Conservation (phyloP, 2,888 invertebrate genomes). For the Chrysolina oricalcia region DNA sequence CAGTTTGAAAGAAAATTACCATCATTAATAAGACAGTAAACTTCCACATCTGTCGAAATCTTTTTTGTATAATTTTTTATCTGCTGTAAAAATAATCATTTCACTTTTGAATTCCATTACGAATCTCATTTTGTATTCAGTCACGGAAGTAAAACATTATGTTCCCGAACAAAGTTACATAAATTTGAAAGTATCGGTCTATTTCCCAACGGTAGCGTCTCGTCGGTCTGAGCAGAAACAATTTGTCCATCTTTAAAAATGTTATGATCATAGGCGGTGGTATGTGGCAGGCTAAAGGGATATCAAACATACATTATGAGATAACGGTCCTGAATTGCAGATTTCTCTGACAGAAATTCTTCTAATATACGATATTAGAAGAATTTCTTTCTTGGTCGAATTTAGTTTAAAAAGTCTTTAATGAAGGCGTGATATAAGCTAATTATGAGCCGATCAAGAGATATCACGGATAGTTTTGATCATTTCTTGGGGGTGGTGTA, state of each 20-base stretch:
- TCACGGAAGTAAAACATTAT: conserved; percentile 17
- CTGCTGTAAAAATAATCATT: conserved; percentile 2
- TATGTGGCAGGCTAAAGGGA: too few species aligned
- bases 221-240: neutral
- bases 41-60: neutral
- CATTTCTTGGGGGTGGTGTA: too few species aligned
- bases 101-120: conserved; percentile 15
- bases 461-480: too few species aligned
- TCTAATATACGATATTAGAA: too few species aligned
- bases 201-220: conserved; percentile 16
- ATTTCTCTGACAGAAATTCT: too few species aligned
- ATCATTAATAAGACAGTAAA: neutral
- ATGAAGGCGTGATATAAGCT: too few species aligned
- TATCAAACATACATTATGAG: too few species aligned
- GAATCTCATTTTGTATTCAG: neutral
- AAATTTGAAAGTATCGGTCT: conserved; percentile 21
- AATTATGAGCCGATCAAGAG: too few species aligned
- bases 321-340: too few species aligned
- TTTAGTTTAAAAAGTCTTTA: too few species aligned
- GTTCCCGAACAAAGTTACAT: conserved; percentile 15
- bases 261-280: conserved; percentile 14
- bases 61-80: neutral
- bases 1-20: neutral
- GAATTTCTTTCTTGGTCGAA: too few species aligned
- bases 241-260: conserved; percentile 10